These are phyloP conservation scores for Metaphire vulgaris DNA, from an alignment of 1,140 invertebrate genomes.

Conservation along the genomic window DNA sequence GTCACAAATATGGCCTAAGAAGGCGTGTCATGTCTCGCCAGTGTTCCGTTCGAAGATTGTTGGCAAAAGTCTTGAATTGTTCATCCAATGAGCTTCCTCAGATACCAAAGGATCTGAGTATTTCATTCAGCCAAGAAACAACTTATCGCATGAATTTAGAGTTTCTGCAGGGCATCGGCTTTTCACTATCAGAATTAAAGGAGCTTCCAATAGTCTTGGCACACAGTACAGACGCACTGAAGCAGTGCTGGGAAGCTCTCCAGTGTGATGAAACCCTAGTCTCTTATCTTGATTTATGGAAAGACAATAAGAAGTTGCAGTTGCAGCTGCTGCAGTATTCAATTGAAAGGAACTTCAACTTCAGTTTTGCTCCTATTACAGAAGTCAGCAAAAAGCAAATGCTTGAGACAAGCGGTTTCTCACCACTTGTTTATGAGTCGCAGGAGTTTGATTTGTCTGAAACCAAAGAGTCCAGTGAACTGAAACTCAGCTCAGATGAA, in stretches of 20 bases:
- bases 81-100: background rate
- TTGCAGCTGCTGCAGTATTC: slow-evolving; percentile 9
- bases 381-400: background rate
- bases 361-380: background rate
- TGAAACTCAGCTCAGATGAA: background rate
- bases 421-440: too few species aligned
- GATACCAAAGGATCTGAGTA: background rate
- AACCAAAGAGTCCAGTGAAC: background rate
- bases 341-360: background rate
- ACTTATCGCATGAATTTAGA: background rate
- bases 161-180: background rate
- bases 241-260: background rate
- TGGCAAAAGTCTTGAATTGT: background rate
- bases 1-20: background rate
- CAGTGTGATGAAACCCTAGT: background rate
- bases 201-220: background rate
- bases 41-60: background rate
- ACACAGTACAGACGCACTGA: background rate
- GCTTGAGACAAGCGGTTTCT: too few species aligned
- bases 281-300: background rate
- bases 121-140: background rate
- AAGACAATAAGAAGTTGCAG: background rate
- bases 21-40: background rate
- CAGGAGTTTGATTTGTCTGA: background rate
- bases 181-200: background rate